A percentile compares a stretch with the other conserved stretches of the same genome.
Conservation (phyloP, 2,888 invertebrate genomes). For the Leptinotarsa tumamoca region DNA sequence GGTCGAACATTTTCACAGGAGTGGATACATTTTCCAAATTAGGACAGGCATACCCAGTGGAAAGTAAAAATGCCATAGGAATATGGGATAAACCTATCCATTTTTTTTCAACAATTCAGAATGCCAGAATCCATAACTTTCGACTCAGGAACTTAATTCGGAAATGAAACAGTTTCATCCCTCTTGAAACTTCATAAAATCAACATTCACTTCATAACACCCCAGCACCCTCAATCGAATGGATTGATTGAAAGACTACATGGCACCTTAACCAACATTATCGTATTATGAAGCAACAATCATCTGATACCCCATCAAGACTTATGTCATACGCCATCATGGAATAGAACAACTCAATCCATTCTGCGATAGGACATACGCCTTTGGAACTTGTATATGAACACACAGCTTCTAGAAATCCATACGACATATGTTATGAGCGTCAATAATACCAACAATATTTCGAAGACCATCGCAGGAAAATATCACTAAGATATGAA, state of each 20-base stretch:
- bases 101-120: too few species aligned
- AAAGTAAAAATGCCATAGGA: too few species aligned
- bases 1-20: too few species aligned
- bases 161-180: not conserved
- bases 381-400: not conserved
- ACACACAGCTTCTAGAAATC: constrained; percentile 4
- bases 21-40: not conserved
- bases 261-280: constrained; percentile 18
- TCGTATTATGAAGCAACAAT: constrained; percentile 1
- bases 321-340: not conserved
- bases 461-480: constrained; percentile 2
- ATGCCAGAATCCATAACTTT: too few species aligned
- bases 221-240: constrained; percentile 5
- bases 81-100: too few species aligned
- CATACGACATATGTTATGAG: constrained; percentile 11
- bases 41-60: too few species aligned
- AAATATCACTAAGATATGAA: not conserved
- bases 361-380: not conserved
- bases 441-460: constrained; percentile 2
- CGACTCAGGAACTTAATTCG: too few species aligned
- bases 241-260: constrained; percentile 19
- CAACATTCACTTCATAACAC: constrained; percentile 5
- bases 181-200: not conserved
- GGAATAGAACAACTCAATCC: not conserved
- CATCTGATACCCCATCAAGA: not conserved